phyloP scores from a whole-genome alignment of 2,113 vertebrate species.

The Todiramphus saurophagus region DNA sequence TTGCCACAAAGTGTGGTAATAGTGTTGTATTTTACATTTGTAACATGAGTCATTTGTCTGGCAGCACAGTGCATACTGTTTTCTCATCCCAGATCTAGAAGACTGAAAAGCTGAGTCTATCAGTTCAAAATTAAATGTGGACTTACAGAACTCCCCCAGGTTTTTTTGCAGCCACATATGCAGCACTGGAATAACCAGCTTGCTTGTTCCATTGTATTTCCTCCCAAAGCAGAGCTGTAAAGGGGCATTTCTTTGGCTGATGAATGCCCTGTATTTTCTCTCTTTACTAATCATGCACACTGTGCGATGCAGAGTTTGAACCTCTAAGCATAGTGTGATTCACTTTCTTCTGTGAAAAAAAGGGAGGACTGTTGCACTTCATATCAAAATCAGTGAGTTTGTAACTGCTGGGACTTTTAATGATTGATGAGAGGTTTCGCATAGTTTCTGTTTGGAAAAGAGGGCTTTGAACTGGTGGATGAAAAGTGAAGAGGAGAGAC shows the following conservation, averaged over 20 bases:
- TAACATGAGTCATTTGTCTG: neutral
- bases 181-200: neutral
- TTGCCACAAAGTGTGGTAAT: neutral
- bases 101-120: neutral
- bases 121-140: neutral
- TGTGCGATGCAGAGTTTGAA: constrained; percentile 8
- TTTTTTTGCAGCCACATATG: neutral
- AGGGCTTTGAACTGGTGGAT: constrained; percentile 52
- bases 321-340: constrained; percentile 6
- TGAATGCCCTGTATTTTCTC: constrained; percentile 34
- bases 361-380: neutral
- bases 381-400: constrained; percentile 53
- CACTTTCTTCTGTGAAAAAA: constrained; percentile 24
- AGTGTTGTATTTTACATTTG: neutral
- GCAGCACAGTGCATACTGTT: neutral
- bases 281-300: constrained; percentile 38
- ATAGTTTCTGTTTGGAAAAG: constrained; percentile 62
- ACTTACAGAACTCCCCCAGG: neutral
- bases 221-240: constrained; percentile 9
- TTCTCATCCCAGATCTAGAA: neutral
- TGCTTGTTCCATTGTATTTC: constrained; percentile 23
- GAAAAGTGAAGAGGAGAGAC: constrained; percentile 19
- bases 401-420: constrained; percentile 53
- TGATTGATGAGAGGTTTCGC: constrained; percentile 63
- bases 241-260: constrained; percentile 11